Evolutionary conservation across 2,888 invertebrate genomes (phyloP), one percentile per base, ranked within the genome.

Genomic region (Silvanus unidentatus): DNA sequence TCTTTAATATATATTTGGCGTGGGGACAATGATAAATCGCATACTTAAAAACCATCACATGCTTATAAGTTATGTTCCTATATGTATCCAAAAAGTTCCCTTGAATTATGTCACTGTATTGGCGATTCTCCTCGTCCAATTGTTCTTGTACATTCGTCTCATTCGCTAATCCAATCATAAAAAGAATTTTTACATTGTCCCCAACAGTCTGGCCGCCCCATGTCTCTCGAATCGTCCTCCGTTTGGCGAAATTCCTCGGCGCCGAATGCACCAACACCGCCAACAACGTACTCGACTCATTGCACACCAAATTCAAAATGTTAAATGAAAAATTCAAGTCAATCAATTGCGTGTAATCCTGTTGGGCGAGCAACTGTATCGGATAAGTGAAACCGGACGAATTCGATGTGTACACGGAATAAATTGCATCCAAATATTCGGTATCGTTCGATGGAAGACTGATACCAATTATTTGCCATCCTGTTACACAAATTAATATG

Each of bases 1-100:
- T 79, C 68, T 88, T 88, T 43, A 88, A 71, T 42, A 88, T 65
- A 50, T 70, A 71, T 55, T 78, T 81, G 1, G 84, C 86, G 29
- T 74, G 72, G 0, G 79, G 75, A 65, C 90, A 90, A 59, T 83
- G 78, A 57, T 81, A 82, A 1, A 77, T 72, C 13, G 82, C 80
- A 84, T 89, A 90, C 63, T 88, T 88, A 36, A 90, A 73, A 0
- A 82, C 85, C 80, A 88, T 88, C 4, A 86, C 82, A 66, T 90
- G 88, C 63, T 91, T 91, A 59, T 89, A 85, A 0, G 90, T 90
- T 71, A 91, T 78, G 67, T 91, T 91, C 40, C 82, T 76, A 62
- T 91, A 91, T 0, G 82, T 77, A 70, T 91, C 91, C 32, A 76
- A 54, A 59, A 89, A 91, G 45, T 76, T 81, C 0, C 89, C 90